Evolutionary conservation across 2,888 invertebrate species (phyloP).

Genomic region (Tetranychus truncatus): DNA sequence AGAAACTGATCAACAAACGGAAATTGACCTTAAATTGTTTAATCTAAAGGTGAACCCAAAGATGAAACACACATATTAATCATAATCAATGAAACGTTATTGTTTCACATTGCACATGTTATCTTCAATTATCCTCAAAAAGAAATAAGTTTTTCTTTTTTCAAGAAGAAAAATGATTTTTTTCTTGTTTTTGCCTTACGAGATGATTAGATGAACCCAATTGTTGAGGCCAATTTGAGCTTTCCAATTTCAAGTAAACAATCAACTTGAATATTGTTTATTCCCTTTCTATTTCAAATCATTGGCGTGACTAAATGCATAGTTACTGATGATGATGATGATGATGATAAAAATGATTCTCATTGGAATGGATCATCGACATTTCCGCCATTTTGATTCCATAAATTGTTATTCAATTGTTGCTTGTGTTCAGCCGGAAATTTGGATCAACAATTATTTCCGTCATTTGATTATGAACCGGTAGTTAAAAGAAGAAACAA

Average conservation of each 20-base stretch:
- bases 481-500: no score
- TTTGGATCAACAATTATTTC: no score
- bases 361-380: background rate
- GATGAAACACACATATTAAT: background rate
- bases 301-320: background rate
- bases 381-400: background rate
- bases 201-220: slow-evolving; percentile 1
- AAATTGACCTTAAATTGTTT: background rate
- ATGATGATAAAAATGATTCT: background rate
- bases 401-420: no score
- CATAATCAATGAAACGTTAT: background rate
- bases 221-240: background rate
- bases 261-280: background rate
- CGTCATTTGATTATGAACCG: no score
- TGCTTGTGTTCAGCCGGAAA: no score
- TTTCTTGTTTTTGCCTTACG: background rate
- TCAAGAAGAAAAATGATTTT: background rate
- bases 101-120: no score
- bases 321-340: background rate
- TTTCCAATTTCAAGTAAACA: background rate
- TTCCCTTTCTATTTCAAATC: background rate
- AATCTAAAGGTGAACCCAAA: background rate
- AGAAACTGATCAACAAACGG: background rate
- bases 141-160: background rate
- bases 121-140: background rate